Evolutionary conservation across 2,888 invertebrate species (phyloP), one percentile per base, ranked within the genome.

Genomic region (Phania funesta): DNA sequence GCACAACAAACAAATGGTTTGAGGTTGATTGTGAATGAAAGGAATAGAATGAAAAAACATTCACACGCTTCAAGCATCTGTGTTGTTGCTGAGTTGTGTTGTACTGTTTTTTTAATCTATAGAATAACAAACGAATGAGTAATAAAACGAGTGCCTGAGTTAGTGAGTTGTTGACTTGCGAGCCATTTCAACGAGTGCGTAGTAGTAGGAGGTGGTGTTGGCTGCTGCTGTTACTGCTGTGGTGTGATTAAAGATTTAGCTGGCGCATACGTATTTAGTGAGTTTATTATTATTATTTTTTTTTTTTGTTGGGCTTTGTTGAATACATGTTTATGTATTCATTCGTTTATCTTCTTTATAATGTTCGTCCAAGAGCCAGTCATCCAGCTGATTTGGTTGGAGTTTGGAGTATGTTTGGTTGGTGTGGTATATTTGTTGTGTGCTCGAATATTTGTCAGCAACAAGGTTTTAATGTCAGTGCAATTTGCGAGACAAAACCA

Each of bases 401-500:
- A 52, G 22, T 67, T 24, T 22, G 56, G 13, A 38, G 38, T 38
- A 13, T 41, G 78, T 26, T 71, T 35, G 29, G 4, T 41, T 16
- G 20, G 20, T 35, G 7, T 62, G 38, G 13, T 24, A 44, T 58
- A 48, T 62, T 50, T n/a, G 38, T 62, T 62, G 46, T 26, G 9
- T 54, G 26, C 46, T 52, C 26, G 56, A 54, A 67, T 68, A 80
- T 78, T 78, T 79, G 74, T 81, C 81, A 79, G 68, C 78, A 68
- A 75, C 75, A 73, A 67, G 65, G 78, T 70, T 80, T 83, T 80
- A 83, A 83, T 78, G 80, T 80, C 83, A 78, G 76, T 74, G 77
- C 64, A 77, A 64, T 74, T 82, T 78, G 73, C 73, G 73, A 76
- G 46, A 48, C 48, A 58, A 2, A 71, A 7, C 48, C 16, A 54